Evolutionary conservation across 1,140 invertebrate genomes (phyloP).

Genomic region (Apis laboriosa): DNA sequence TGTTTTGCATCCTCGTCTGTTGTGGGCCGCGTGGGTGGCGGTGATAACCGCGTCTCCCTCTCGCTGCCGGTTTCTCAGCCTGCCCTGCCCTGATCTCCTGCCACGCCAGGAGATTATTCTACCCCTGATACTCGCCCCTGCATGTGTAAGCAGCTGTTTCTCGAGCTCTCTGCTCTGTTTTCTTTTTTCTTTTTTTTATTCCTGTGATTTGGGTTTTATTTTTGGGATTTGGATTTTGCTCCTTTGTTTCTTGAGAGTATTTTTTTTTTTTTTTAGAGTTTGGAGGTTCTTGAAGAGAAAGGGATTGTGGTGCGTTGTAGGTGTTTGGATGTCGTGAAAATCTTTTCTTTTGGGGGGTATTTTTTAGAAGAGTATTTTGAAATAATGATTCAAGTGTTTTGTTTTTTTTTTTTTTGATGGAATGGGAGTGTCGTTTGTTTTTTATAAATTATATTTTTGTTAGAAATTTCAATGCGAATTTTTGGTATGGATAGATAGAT

Average conservation of each 20-base stretch:
- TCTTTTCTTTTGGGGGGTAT: too few species aligned
- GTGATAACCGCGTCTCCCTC: neutral
- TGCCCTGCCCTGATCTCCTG: slow-evolving; percentile 18
- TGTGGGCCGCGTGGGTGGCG: neutral
- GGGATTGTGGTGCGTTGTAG: too few species aligned
- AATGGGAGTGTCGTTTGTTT: too few species aligned
- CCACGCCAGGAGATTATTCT: neutral
- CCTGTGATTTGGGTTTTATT: neutral
- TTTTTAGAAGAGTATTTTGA: too few species aligned
- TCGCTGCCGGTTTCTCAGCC: neutral
- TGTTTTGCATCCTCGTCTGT: neutral
- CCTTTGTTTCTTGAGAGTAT: neutral
- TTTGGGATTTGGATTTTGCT: neutral
- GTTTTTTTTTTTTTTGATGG: too few species aligned
- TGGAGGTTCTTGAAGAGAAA: too few species aligned
- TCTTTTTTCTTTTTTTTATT: neutral
- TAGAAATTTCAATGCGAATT: neutral
- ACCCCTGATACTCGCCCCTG: neutral
- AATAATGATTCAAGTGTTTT: too few species aligned
- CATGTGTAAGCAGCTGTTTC: neutral
- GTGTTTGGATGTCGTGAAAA: too few species aligned
- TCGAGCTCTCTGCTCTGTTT: neutral
- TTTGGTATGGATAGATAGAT: neutral
- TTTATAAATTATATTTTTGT: too few species aligned
- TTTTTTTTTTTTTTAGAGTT: neutral